Evolutionary conservation across 2,797 vertebrate species (phyloP), one percentile per base, ranked within the genome.

Genomic region (Pseudopleuronectes americanus): DNA sequence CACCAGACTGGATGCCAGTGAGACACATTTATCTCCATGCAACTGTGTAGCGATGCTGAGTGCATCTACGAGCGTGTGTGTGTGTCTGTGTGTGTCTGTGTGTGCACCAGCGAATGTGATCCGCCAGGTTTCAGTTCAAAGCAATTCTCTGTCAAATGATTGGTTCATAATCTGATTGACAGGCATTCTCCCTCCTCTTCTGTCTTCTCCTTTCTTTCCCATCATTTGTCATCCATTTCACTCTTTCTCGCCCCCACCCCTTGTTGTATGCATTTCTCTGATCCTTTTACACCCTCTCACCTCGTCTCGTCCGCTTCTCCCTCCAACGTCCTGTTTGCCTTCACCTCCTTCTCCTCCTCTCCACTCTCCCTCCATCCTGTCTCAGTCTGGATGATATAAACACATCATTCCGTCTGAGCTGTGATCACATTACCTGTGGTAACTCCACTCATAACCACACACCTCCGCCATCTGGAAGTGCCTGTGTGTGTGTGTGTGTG

Each of bases 111-210:
- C 24, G 52, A 71, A 54, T 57, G 86, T 76, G 72, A 92, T 92
- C 87, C 17, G 19, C 71, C 74, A 68, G 71, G 79, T 87, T 89
- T 86, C 84, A 83, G 84, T 90, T 90, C 90, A 90, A 89, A 94
- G 84, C 89, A 72, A 90, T 93, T 89, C 88, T 87, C 81, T 67
- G 79, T 82, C 84, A 88, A 87, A 88, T 92, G 92, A 93, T 90
- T 85, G 88, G 88, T 78, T 83, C 65, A 67, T 94, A 94, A 95
- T 95, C 86, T 90, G 93, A 94, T 94, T 90, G 92, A 89, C 90
- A 90, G 75, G 67, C 80, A 73, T 79, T 64, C 89, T 84, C 53
- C 76, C 72, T 80, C 78, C 76, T 62, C 78, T 63, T 41, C 85
- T 71, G 73, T 85, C 84, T 57, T 72, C 71, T 81, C 56, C 49